phyloP scores from a whole-genome alignment of 2,113 vertebrate genomes.

The Pedionomus torquatus region DNA sequence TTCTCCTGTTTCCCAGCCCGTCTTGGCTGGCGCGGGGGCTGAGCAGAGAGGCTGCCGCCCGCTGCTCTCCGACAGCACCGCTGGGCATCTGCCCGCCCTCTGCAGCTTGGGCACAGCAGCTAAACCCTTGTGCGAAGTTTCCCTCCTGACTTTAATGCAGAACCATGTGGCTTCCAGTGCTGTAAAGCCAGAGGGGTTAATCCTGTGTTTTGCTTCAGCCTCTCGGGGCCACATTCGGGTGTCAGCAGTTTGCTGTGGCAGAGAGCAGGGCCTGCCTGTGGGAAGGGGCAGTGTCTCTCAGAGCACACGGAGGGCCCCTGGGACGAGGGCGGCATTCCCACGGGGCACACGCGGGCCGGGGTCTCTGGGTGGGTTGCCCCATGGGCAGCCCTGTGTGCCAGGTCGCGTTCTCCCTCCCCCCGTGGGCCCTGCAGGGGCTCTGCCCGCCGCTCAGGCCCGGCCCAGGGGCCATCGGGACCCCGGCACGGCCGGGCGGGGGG shows the following conservation, averaged over 20 bases:
- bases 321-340: neutral
- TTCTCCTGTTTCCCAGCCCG: neutral
- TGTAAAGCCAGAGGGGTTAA: neutral
- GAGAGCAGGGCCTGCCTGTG: too few species aligned
- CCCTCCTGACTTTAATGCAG: neutral
- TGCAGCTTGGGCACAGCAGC: accelerated
- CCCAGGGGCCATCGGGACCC: neutral
- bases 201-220: neutral
- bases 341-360: accelerated
- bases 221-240: neutral
- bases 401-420: neutral
- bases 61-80: neutral
- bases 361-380: accelerated
- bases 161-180: neutral
- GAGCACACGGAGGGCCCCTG: neutral
- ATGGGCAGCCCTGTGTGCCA: accelerated
- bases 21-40: neutral
- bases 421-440: accelerated
- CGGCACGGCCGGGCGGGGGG: accelerated
- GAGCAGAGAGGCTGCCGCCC: neutral
- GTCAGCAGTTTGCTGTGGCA: neutral
- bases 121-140: neutral
- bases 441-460: neutral
- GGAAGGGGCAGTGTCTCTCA: neutral
- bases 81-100: neutral